phyloP scores from a whole-genome alignment of 2,113 vertebrate genomes.

The Neolamprologus devosi region DNA sequence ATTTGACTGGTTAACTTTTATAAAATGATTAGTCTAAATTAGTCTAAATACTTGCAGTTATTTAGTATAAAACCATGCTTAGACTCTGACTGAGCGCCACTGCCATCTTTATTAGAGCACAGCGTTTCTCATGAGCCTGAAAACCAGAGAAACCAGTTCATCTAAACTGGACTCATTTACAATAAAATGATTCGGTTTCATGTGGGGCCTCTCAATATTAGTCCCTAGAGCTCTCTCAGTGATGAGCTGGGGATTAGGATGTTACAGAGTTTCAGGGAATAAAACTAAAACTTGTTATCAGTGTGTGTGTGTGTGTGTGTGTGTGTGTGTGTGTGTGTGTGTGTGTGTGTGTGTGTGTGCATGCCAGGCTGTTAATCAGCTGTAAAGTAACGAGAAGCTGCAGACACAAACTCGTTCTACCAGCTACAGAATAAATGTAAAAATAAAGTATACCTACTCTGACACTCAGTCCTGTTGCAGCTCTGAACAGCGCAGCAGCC shows the following conservation, averaged over 20 bases:
- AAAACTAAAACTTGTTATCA: background rate
- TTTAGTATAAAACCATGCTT: background rate
- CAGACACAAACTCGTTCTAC: accelerated
- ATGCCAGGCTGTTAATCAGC: background rate
- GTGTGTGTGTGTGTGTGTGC: accelerated
- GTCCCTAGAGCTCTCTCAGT: background rate
- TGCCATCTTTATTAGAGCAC: background rate
- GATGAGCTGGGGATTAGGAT: background rate
- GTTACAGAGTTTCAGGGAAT: background rate
- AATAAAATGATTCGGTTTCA: background rate
- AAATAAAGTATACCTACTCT: background rate
- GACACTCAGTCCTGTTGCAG: background rate
- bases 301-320: background rate
- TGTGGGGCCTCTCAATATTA: background rate
- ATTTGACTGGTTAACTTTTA: background rate
- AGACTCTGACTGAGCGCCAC: background rate
- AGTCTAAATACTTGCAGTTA: background rate
- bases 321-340: background rate
- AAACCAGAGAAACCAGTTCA: background rate
- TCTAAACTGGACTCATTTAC: background rate
- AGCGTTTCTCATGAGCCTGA: background rate
- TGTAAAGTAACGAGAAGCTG: background rate
- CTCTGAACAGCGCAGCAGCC: background rate
- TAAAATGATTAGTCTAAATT: background rate
- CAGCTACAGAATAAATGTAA: background rate